These are phyloP conservation scores for Cyprinodon tularosa DNA, from an alignment of 2,113 vertebrate species.

Conservation along the genomic window DNA sequence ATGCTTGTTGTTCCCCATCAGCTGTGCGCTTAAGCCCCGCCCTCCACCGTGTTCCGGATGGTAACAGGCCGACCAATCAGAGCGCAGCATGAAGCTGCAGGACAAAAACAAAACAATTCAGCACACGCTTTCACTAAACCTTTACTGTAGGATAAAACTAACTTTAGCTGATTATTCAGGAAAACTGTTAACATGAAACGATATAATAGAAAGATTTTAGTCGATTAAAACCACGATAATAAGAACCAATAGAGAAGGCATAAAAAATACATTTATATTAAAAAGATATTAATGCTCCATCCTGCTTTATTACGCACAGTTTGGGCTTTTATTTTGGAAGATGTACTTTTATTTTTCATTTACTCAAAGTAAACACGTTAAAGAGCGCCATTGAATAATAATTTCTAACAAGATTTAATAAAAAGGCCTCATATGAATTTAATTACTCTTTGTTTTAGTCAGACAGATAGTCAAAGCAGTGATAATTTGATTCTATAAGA, in stretches of 20 bases:
- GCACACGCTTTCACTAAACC: constrained; percentile 66
- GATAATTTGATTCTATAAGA: neutral
- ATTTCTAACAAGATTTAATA: neutral
- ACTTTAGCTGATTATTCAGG: constrained; percentile 39
- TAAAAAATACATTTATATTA: neutral
- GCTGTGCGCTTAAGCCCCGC: constrained; percentile 82
- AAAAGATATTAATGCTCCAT: neutral
- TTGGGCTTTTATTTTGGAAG: neutral
- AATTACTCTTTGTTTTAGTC: neutral
- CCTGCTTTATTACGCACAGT: neutral
- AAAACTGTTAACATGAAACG: neutral
- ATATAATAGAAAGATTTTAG: neutral
- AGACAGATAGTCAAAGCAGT: neutral
- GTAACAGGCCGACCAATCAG: constrained; percentile 94
- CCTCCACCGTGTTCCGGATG: constrained; percentile 90
- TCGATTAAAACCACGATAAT: neutral
- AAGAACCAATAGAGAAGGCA: neutral
- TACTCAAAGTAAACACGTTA: neutral
- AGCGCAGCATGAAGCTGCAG: constrained; percentile 79
- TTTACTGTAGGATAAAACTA: constrained; percentile 24
- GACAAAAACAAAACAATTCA: constrained; percentile 82
- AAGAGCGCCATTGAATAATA: neutral
- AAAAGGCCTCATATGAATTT: neutral
- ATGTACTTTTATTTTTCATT: neutral
- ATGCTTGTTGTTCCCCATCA: constrained; percentile 84